Percentiles rank a stretch among this genome's conserved stretches.
These are phyloP conservation scores for Burhinus bistriatus DNA, from an alignment of 2,113 vertebrate species.

Conservation along the genomic window DNA sequence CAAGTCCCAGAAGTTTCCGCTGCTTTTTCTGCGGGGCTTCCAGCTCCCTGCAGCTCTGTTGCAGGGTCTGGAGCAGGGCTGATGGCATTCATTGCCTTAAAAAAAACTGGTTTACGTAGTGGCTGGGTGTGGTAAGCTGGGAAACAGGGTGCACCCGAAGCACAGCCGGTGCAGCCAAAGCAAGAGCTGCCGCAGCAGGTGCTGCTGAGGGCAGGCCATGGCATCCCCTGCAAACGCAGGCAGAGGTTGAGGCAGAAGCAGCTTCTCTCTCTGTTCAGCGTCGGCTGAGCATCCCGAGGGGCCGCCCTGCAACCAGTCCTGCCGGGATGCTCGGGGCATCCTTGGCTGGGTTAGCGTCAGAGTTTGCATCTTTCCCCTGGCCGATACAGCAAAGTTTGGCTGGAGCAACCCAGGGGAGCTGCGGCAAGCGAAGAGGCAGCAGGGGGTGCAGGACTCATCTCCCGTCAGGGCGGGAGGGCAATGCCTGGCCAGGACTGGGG, in stretches of 20 bases:
- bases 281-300: rapidly evolving
- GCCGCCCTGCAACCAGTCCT: rapidly evolving
- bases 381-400: rapidly evolving
- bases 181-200: background rate
- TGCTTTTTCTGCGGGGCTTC: background rate
- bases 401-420: background rate
- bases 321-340: rapidly evolving
- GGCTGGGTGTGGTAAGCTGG: background rate
- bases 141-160: background rate
- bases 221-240: background rate
- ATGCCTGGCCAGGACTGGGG: background rate
- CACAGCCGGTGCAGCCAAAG: background rate
- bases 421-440: background rate
- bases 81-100: background rate
- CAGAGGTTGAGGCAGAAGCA: background rate
- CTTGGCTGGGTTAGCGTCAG: background rate
- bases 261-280: background rate
- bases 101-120: background rate
- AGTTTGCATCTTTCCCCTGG: background rate
- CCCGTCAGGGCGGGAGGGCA: background rate
- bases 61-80: rapidly evolving
- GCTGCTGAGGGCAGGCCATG: background rate
- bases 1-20: background rate
- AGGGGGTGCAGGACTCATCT: background rate
- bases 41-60: background rate